phyloP scores from a whole-genome alignment of 1,140 invertebrate species.

The Eriocheir sinensis region DNA sequence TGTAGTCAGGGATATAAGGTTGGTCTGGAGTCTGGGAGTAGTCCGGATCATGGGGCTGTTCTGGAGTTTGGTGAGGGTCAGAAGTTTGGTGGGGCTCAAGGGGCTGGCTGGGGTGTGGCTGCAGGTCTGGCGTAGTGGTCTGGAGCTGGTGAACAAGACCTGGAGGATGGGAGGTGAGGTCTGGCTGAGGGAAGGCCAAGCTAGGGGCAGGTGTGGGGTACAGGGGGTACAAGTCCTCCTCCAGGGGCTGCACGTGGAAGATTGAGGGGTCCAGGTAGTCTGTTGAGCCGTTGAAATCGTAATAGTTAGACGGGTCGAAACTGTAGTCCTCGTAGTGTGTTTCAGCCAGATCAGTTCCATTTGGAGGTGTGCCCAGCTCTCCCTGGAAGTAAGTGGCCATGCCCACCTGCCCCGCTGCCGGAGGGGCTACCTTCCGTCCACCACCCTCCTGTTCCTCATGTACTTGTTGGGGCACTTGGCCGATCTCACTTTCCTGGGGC shows the following conservation, averaged over 20 bases:
- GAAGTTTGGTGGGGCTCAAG: neutral
- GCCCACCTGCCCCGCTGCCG: constrained; percentile 41
- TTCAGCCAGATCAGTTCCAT: neutral
- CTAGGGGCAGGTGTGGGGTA: neutral
- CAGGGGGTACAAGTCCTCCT: neutral
- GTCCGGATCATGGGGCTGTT: neutral
- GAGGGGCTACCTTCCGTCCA: neutral
- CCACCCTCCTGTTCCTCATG: constrained; percentile 20
- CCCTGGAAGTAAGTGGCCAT: constrained; percentile 60
- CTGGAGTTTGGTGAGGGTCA: neutral
- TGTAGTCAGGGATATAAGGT: neutral
- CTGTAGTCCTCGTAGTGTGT: neutral
- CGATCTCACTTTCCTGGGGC: constrained; percentile 67
- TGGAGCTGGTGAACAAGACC: constrained; percentile 47
- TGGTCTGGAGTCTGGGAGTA: neutral
- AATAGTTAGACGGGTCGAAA: constrained; percentile 27
- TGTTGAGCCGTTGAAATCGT: neutral
- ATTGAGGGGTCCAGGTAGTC: constrained; percentile 41
- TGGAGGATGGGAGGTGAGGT: neutral
- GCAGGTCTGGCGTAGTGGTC: constrained; percentile 14
- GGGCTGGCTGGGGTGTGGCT: neutral
- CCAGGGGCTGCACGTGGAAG: constrained; percentile 1
- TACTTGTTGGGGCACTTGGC: constrained; percentile 10
- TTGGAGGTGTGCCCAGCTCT: constrained; percentile 31
- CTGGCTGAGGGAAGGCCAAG: neutral